A percentile compares a stretch with the other conserved stretches of the same genome.
Evolutionary conservation across 2,113 vertebrate genomes (phyloP).

Genomic region (Esox niger): DNA sequence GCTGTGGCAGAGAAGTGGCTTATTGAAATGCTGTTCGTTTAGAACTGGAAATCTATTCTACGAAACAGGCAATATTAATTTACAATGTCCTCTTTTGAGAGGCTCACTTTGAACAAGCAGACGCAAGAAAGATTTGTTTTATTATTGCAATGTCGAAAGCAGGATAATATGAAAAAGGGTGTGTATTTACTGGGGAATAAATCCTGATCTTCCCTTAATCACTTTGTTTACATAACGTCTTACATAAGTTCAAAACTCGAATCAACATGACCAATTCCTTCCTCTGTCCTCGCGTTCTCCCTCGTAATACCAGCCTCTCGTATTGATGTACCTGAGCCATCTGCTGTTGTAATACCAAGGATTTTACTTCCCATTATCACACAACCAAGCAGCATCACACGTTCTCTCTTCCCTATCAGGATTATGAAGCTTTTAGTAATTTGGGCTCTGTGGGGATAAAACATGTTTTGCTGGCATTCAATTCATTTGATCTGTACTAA

Average conservation of each 20-base stretch:
- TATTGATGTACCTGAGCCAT: constrained; percentile 55
- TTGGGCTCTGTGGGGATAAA: constrained; percentile 39
- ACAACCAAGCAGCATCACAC: constrained; percentile 31
- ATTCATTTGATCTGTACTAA: constrained; percentile 42
- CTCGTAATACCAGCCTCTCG: constrained; percentile 30
- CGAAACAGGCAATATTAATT: neutral
- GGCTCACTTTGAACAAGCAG: too few relatives aligned
- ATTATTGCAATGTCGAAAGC: constrained; percentile 18
- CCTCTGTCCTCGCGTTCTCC: neutral
- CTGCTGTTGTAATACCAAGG: constrained; percentile 46
- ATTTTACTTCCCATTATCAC: constrained; percentile 43
- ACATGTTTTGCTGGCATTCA: constrained; percentile 27
- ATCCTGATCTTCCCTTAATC: constrained; percentile 32
- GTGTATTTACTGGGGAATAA: constrained; percentile 14
- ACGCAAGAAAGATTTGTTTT: neutral
- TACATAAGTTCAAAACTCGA: constrained; percentile 50
- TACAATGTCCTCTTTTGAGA: neutral
- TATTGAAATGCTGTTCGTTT: constrained; percentile 9
- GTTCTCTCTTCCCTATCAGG: constrained; percentile 44
- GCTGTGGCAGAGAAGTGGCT: constrained; percentile 4
- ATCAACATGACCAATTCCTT: constrained; percentile 42
- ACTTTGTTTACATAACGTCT: constrained; percentile 33
- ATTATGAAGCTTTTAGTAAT: constrained; percentile 35
- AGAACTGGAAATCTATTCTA: neutral
- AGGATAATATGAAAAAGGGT: constrained; percentile 10